Evolutionary conservation across 2,888 invertebrate genomes (phyloP), one percentile per base, ranked within the genome.

Genomic region (Epinotia demarniana): DNA sequence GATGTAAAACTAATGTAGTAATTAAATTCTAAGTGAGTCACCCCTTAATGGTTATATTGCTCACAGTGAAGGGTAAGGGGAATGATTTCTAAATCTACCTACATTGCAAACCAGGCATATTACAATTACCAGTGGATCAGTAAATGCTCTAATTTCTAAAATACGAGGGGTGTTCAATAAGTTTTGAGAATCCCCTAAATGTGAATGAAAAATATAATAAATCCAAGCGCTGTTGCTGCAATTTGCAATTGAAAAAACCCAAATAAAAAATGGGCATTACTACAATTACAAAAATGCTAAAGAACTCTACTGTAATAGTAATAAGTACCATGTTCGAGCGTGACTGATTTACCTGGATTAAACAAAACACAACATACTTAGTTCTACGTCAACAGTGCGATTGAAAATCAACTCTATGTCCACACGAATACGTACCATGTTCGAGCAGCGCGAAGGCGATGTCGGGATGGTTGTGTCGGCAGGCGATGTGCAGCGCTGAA

Each of bases 381-480:
- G 49, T 49, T 49, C 49, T 16, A 16, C 8, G 53, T n/a, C 53
- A n/a, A n/a, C n/a, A 53, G 13, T 53, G n/a, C n/a, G 13, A 16
- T 49, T 49, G 5, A 33, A 33, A 9, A 33, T 61, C 8, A 63
- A 43, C 43, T 63, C 12, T 18, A 27, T 13, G 6, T 16, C 23
- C 13, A 23, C 58, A 60, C 27, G 1, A 12, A 23, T 60, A 72
- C 90, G 87, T 83, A 88, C 98, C 97, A 89, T 98, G 98, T 92
- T 99, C 98, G 80, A 99, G 93, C 73, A 99, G 95, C 57, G 98
- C 97, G 78, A 98, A 98, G 16, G 99, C 99, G 83, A 99, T 98
- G 84, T 99, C 99, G 95, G 99, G 98, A 95, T 98, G 98, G 95
- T 99, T 99, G 94, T 99, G 99, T 84, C 99, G 97, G 67, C 99